These are phyloP conservation scores for Myiotriccus ornatus DNA, from an alignment of 2,797 vertebrate species.

Conservation along the genomic window DNA sequence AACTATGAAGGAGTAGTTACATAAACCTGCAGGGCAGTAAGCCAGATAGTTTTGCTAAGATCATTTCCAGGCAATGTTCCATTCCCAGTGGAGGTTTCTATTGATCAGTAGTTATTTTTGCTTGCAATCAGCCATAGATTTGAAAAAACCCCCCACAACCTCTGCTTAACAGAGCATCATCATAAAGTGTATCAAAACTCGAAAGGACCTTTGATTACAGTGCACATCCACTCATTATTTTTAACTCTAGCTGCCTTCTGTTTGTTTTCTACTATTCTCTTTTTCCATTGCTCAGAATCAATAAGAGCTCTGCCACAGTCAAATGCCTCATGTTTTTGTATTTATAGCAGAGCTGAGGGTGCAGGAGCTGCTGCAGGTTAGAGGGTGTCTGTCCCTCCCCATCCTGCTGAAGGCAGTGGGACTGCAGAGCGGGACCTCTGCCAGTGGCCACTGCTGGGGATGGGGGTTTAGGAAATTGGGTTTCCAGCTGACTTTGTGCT, in stretches of 20 bases:
- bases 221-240: background rate
- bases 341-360: background rate
- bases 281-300: background rate
- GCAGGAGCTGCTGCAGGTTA: background rate
- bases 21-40: background rate
- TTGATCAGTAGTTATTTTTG: conserved; percentile 54
- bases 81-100: conserved; percentile 28
- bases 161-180: background rate
- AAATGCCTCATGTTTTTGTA: background rate
- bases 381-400: background rate
- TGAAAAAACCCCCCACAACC: background rate
- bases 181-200: background rate
- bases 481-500: background rate
- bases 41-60: conserved; percentile 17
- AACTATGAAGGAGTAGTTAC: background rate
- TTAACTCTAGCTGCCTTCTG: background rate
- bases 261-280: background rate
- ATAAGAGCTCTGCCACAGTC: background rate
- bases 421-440: rapidly evolving
- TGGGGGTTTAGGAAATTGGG: background rate
- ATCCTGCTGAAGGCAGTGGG: background rate
- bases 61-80: conserved; percentile 45
- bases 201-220: background rate
- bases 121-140: background rate
- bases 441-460: background rate